Conservation (phyloP, 2,113 vertebrate species). For the Chelonoidis abingdonii region DNA sequence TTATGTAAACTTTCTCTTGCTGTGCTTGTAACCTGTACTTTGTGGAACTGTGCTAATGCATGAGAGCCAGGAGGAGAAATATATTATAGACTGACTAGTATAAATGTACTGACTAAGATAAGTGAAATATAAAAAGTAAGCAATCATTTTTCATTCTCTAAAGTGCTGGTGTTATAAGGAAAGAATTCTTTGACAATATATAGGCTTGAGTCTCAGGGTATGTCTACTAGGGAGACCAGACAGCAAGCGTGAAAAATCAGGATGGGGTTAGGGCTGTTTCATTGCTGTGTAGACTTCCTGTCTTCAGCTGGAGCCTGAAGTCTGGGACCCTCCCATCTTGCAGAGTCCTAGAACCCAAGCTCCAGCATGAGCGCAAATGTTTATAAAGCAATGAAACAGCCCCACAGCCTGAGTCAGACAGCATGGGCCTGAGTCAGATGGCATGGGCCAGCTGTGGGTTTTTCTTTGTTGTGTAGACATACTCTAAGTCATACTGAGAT, state of each 20-base stretch:
- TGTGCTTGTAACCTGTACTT: neutral
- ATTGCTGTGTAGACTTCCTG: too few species aligned
- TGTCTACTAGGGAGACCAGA: too few species aligned
- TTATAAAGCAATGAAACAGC: neutral
- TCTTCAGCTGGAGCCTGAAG: too few species aligned
- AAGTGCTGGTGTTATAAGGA: fast-evolving
- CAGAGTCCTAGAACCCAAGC: neutral
- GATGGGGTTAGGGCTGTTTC: too few species aligned
- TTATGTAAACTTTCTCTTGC: neutral
- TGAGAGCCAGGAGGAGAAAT: neutral
- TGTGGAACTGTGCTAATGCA: neutral
- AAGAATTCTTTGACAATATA: constrained; percentile 9
- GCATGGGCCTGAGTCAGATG: neutral
- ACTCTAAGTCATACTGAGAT: neutral
- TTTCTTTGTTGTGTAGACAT: neutral
- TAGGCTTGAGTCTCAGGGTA: neutral
- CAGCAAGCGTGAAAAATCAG: too few species aligned
- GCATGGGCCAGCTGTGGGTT: neutral
- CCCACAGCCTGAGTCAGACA: neutral
- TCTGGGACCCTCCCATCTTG: too few species aligned
- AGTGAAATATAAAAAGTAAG: neutral
- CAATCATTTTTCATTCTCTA: neutral
- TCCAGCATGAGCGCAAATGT: neutral
- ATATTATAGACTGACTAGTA: neutral
- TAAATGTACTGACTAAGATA: neutral